Evolutionary conservation across 2,113 vertebrate genomes (phyloP), one percentile per base, ranked within the genome.

Genomic region (Odontesthes bonariensis): DNA sequence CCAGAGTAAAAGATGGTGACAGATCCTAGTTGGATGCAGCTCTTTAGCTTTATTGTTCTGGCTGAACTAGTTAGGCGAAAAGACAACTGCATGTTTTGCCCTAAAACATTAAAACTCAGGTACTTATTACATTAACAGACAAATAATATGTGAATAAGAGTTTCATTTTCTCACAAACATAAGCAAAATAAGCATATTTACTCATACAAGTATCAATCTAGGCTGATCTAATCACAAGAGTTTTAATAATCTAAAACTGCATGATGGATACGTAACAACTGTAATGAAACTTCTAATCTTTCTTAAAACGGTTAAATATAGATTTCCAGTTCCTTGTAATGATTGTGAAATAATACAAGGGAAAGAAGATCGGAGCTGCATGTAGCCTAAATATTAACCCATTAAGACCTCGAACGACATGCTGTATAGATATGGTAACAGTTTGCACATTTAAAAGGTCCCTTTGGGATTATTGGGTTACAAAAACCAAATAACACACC

Each of bases 1-100:
- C 77, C 53, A 59, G 69, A 82, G 78, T 75, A 69, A 59, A 11
- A 59, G 59, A 81, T 51, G 72, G 73, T 67, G 61, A 78, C 68
- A 79, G 57, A 57, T 58, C 22, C 53, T 58, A 19, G 63, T 46
- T 40, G 53, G 9, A 31, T 54, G 49, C 13, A 4, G 56, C 33
- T 63, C 58, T 76, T 53, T 22, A 38, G 23, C 20, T 54, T 67
- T 35, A 38, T 40, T 62, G 33, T 23, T 70, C 23, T 62, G 22
- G 68, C 77, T 77, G 12, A 75, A 55, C 40, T 19, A 20, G 61
- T 69, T 27, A 54, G 11, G 31, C 61, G 35, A 75, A 57, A 19
- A 68, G 46, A 75, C 33, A 46, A 65, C 14, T 46, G 7, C 17
- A 12, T 32, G n/a, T 35, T 71, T 68, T 56, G 44, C 65, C 7